These are phyloP conservation scores for Atopsyche davidsoni DNA, from an alignment of 1,140 invertebrate species.

Conservation along the genomic window DNA sequence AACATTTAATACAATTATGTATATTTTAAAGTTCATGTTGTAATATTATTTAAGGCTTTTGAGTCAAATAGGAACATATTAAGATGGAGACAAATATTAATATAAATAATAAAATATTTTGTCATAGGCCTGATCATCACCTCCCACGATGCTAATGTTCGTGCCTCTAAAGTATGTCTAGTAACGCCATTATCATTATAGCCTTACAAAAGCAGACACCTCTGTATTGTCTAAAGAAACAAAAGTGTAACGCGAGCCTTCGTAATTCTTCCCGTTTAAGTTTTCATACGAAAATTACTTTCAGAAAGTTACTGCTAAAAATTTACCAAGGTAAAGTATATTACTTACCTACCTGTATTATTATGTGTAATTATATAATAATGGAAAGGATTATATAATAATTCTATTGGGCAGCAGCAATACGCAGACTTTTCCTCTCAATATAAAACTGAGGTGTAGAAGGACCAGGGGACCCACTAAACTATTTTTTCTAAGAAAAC, in stretches of 20 bases:
- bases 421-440: no score
- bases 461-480: no score
- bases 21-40: neutral
- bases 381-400: no score
- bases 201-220: neutral
- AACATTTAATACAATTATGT: neutral
- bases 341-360: no score
- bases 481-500: no score
- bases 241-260: neutral
- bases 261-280: neutral
- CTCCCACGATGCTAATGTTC: slow-evolving; percentile 25
- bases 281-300: neutral
- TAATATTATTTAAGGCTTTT: neutral
- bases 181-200: slow-evolving; percentile 10
- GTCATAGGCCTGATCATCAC: neutral
- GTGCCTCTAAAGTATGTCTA: slow-evolving; percentile 6
- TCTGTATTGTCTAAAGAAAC: slow-evolving; percentile 4
- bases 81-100: neutral
- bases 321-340: no score
- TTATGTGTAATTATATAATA: no score
- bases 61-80: neutral
- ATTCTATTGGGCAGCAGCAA: no score
- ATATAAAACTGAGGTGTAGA: no score
- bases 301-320: no score
- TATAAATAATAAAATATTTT: neutral